Evolutionary conservation across 2,888 invertebrate species (phyloP).

Genomic region (Pimpla rufipes): DNA sequence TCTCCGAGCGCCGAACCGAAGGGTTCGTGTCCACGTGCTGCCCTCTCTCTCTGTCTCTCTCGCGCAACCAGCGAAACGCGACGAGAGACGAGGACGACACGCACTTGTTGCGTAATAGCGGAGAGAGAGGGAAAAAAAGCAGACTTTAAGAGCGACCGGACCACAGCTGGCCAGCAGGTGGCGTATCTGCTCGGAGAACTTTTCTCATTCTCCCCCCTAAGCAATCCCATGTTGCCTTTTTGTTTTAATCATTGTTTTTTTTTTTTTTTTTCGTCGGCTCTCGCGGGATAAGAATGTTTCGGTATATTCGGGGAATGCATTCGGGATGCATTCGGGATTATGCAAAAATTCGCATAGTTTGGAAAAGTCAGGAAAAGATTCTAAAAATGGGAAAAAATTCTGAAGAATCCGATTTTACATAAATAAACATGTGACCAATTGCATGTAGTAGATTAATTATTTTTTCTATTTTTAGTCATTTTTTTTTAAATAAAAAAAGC

Average conservation of each 20-base stretch:
- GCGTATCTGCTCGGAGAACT: conserved; percentile 27
- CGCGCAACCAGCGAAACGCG: conserved; percentile 14
- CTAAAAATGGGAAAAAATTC: no score
- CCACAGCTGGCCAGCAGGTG: conserved; percentile 70
- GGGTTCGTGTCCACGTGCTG: conserved; percentile 11
- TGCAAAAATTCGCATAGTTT: no score
- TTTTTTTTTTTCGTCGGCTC: no score
- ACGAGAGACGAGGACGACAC: conserved; percentile 2
- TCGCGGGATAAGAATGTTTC: neutral
- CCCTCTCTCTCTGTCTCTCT: neutral
- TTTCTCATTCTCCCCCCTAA: conserved; percentile 22
- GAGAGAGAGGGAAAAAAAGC: neutral
- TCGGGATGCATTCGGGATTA: no score
- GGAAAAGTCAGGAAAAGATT: no score
- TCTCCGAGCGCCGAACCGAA: neutral
- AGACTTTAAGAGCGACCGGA: conserved; percentile 57
- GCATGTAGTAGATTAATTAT: no score
- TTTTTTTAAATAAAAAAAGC: no score
- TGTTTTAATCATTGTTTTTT: neutral
- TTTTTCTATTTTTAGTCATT: no score
- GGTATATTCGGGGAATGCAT: no score
- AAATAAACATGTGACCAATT: no score
- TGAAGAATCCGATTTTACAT: no score
- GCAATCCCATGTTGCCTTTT: neutral
- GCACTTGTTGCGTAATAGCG: conserved; percentile 63